These are phyloP conservation scores for Camponotus fellah DNA, from an alignment of 2,888 invertebrate species.

Conservation along the genomic window DNA sequence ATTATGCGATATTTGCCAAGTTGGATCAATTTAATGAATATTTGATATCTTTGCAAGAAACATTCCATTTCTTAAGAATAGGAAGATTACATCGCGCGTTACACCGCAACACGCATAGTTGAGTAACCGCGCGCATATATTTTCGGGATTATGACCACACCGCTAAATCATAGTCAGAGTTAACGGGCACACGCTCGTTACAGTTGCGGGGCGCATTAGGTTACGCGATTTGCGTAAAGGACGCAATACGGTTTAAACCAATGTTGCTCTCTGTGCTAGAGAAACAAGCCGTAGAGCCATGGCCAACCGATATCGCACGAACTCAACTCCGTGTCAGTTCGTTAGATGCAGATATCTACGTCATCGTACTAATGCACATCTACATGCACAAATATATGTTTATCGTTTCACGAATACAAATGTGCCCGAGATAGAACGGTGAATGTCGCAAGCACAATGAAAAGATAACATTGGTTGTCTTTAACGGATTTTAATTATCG, in stretches of 20 bases:
- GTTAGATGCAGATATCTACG: slow-evolving; percentile 39
- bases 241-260: slow-evolving; percentile 36
- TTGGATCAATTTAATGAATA: slow-evolving; percentile 5
- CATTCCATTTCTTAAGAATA: not conserved
- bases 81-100: not conserved
- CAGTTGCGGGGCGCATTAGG: slow-evolving; percentile 44
- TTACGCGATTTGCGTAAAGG: slow-evolving; percentile 51
- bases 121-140: slow-evolving; percentile 27
- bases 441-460: not conserved
- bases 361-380: slow-evolving; percentile 1
- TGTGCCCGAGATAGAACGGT: not conserved
- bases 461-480: slow-evolving; percentile 6
- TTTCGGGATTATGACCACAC: slow-evolving; percentile 40
- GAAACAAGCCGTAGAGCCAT: slow-evolving; percentile 19
- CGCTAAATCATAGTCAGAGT: slow-evolving; percentile 42
- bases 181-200: slow-evolving; percentile 51
- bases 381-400: slow-evolving; percentile 29
- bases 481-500: slow-evolving; percentile 35
- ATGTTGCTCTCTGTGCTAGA: slow-evolving; percentile 30
- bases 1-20: not conserved
- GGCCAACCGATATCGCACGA: slow-evolving; percentile 26
- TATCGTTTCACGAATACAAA: slow-evolving; percentile 47
- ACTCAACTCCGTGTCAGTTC: slow-evolving; percentile 34
- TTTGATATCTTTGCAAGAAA: not conserved
- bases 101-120: not conserved